Evolutionary conservation across 2,113 vertebrate genomes (phyloP), one percentile per base, ranked within the genome.

Genomic region (Ranitomeya imitator): DNA sequence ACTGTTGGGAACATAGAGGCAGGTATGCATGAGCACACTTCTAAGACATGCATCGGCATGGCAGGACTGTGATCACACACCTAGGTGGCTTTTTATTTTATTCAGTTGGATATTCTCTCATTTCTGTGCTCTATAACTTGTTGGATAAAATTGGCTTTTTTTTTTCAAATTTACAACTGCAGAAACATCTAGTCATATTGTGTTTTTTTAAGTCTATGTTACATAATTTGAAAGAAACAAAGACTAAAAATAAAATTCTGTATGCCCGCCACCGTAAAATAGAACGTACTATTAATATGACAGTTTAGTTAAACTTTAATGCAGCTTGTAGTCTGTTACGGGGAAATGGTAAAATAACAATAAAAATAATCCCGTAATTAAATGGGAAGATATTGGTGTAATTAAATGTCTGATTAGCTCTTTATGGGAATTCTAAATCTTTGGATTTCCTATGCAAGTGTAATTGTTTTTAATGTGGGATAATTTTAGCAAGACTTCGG

Each of bases 11-110:
- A 92, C 90, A 92, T 51, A 83, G 89, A 90, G 95, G 96, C 96
- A 94, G 97, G 96, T 95, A 92, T 89, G 94, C 93, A 91, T 90
- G 92, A 65, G 87, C 74, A 91, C 91, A 93, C 91, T 91, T 90
- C 8, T 45, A 37, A 89, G 92, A 93, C 89, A 78, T 83, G 83
- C 31, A 91, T 91, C 89, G 91, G 52, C 83, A 85, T 6, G 57
- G 31, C 45, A 85, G 92, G 89, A 87, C 94, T 94, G 90, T 88
- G 94, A 94, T 94, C 93, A 23, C 55, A 54, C 61, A 69, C 19
- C 81, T 45, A 65, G 81, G 59, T 6, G 10, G 55, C 55, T 80
- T 18, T 81, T 69, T 84, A n/a, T 19, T 69, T 21, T 26, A 23
- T 69, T 21, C 65, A 61, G 37, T 52, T 52, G 73, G 13, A 60